phyloP scores from a whole-genome alignment of 2,888 invertebrate species.

The Hydrotaea diabolus region DNA sequence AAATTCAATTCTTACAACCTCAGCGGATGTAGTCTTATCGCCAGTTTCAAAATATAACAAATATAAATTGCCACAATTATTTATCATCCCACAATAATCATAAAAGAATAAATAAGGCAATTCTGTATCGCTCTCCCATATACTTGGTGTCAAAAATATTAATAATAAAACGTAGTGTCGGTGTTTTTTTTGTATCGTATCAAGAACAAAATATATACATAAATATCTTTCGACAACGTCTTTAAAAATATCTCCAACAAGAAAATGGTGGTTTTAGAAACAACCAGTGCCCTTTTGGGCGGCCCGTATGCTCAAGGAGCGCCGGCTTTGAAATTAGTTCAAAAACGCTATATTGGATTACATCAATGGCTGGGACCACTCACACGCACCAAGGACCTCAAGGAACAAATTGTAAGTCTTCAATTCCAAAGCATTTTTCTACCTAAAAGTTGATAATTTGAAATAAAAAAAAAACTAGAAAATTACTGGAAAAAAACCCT shows the following conservation, averaged over 20 bases:
- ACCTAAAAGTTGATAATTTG: too few species aligned
- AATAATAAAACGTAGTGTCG: background rate
- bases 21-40: conserved; percentile 4
- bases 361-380: conserved; percentile 94
- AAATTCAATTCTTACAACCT: conserved; percentile 8
- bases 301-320: conserved; percentile 90
- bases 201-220: background rate
- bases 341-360: conserved; percentile 93
- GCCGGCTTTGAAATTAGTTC: conserved; percentile 93
- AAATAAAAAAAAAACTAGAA: too few species aligned
- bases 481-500: too few species aligned
- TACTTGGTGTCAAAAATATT: conserved; percentile 1
- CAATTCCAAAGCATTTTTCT: background rate
- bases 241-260: conserved; percentile 57
- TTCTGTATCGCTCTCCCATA: too few species aligned
- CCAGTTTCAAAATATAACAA: conserved; percentile 4
- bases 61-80: background rate
- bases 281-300: conserved; percentile 88
- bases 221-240: background rate
- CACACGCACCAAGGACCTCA: conserved; percentile 87
- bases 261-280: conserved; percentile 88
- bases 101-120: too few species aligned
- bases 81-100: background rate
- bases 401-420: conserved; percentile 88
- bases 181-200: too few species aligned